Conservation (phyloP, 1,140 invertebrate genomes). For the Orchesella cincta region DNA sequence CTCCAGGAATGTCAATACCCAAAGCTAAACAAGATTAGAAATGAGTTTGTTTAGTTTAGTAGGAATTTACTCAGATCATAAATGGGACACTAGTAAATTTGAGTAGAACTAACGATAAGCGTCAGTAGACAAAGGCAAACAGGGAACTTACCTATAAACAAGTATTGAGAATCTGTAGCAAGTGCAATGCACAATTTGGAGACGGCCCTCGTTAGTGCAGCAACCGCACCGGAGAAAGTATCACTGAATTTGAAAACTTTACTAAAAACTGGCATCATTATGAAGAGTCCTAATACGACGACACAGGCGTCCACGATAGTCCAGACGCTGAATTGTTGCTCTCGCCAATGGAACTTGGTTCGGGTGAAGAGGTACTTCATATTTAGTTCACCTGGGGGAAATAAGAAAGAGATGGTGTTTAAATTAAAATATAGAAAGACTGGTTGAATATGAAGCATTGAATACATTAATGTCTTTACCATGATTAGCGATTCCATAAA, state of each 20-base stretch:
- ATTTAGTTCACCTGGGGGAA: constrained; percentile 71
- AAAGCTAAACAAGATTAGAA: constrained; percentile 33
- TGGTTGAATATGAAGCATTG: not conserved
- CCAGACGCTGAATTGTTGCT: constrained; percentile 78
- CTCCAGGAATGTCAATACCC: constrained; percentile 44
- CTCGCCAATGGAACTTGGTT: constrained; percentile 80
- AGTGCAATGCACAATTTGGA: constrained; percentile 16
- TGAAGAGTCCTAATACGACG: constrained; percentile 40
- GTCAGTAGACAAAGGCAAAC: constrained; percentile 2
- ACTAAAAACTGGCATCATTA: constrained; percentile 47
- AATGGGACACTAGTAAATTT: too few relatives aligned
- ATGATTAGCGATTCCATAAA: constrained; percentile 45
- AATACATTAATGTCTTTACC: constrained; percentile 35
- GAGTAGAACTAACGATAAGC: too few relatives aligned
- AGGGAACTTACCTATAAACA: constrained; percentile 7
- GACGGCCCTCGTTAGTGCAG: constrained; percentile 30
- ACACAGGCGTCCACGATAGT: constrained; percentile 44
- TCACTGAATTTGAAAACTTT: constrained; percentile 48
- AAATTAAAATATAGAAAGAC: not conserved
- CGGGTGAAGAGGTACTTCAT: constrained; percentile 77
- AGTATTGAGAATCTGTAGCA: not conserved
- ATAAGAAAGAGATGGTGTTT: not conserved
- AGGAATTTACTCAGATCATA: too few relatives aligned
- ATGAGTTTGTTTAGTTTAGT: too few relatives aligned
- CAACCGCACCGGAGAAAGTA: constrained; percentile 43